Evolutionary conservation across 2,113 vertebrate genomes (phyloP), one percentile per base, ranked within the genome.

Genomic region (Illadopsis cleaveri): DNA sequence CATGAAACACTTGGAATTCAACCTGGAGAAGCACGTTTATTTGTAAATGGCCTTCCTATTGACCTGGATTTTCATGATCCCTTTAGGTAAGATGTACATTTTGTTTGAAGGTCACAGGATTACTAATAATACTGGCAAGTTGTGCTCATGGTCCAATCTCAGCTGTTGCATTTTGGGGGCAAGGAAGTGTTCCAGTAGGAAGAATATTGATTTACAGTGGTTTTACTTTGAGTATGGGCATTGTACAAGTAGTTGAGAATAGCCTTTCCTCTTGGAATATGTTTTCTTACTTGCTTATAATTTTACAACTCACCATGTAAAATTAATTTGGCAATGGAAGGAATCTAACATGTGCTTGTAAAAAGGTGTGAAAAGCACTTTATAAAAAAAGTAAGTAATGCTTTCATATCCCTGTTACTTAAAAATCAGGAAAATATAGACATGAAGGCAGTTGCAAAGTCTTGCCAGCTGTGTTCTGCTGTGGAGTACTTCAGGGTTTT

Each of bases 41-140:
- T 99, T 97, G 98, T 99, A 96, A 99, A 99, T 45, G 99, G 99
- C 33, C 97, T 99, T 94, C 98, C 72, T 91, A 97, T 99, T 95
- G 99, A 99, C 91, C 90, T 99, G 90, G 98, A 99, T 93, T 70
- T 97, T 97, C 98, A 98, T 81, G 99, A 99, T 96, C 97, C 99
- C 66, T 99, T 99, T 96, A 99, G 99, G 99, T 99, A 98, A 92
- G 96, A 65, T 8, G 42, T 69, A 44, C 3, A 12, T 90, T 70
- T 88, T 30, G 5, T 73, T 75, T 61, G 40, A 78, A 61, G 30
- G 35, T 57, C 60, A 25, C 2, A 78, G 44, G 48, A 31, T 86
- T 78, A 27, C 9, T 42, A 31, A 27, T 61, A 77, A 51, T 73
- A 15, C 15, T 44, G 33, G 22, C 22, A 14, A 27, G 9, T 48